Base-by-base conservation (phyloP, 1,140 invertebrate species). In the Ostrea edulis region DNA sequence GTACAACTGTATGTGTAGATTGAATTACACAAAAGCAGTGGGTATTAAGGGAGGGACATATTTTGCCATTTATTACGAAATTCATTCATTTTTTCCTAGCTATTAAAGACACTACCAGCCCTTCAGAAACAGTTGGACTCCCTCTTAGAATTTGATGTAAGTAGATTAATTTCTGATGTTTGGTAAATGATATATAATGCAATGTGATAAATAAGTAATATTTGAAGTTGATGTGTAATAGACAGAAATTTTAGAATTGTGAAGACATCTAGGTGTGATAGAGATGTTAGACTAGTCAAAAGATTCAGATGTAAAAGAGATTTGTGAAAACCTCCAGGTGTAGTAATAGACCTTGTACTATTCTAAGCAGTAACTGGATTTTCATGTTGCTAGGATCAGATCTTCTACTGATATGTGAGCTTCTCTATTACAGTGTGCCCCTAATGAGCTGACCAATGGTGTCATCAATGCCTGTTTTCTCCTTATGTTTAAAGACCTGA, bases 391-490 rank as follows among this genome's bases (percentile, higher is more conserved):
- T 20, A 20, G 55, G 8, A 20, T 62, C 14, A 44, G 22, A 71
- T 54, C 5, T 22, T 17, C 25, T 20, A n/a, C 55, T 83, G n/a
- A 25, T 52, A 20, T 65, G 22, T 35, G 9, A 35, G 22, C 35
- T 14, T 53, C 86, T 89, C 84, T 82, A 86, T 91, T 93, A 87
- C 93, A 96, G 96, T 99, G 98, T 94, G 97, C 98, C 55, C 97
- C 98, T 89, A 98, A 98, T 95, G 99, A 99, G 95, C 96, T 99
- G 90, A 98, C 97, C 90, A 99, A 99, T 95, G 98, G 98, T 82
- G 98, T 99, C 85, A 99, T 99, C 93, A 99, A 99, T 94, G 98
- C 99, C 96, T 98, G 98, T 92, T 99, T 99, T 95, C 99, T 99
- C 97, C 96, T 99, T 87, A 96, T 99, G 71, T 99, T 99, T 95